Evolutionary conservation across 2,888 invertebrate genomes (phyloP).

Genomic region (Noctua pronuba): DNA sequence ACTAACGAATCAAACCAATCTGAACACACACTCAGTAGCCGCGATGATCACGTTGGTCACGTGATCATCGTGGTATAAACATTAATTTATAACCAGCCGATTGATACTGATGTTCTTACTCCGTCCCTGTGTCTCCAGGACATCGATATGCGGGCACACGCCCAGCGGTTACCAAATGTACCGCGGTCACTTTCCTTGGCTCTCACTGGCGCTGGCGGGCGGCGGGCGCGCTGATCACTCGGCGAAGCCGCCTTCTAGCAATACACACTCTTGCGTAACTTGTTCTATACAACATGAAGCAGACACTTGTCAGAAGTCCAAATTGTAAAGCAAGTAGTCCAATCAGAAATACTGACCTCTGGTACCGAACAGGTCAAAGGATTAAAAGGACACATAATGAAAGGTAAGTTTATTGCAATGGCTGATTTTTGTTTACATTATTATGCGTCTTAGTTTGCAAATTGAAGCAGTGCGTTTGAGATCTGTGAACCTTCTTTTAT

Average conservation of each 20-base stretch:
- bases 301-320: slow-evolving; percentile 36
- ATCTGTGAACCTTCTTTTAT: slow-evolving; percentile 25
- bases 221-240: slow-evolving; percentile 50
- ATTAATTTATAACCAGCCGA: not conserved
- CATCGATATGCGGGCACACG: slow-evolving; percentile 73
- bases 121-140: slow-evolving; percentile 71
- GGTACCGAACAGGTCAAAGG: not conserved
- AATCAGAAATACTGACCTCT: not conserved
- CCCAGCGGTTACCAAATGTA: slow-evolving; percentile 83
- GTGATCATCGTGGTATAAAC: not conserved
- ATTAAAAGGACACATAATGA: not conserved
- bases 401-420: not conserved
- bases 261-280: slow-evolving; percentile 61
- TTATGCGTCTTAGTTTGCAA: not conserved
- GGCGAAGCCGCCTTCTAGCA: slow-evolving; percentile 46
- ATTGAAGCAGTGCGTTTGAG: not conserved
- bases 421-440: not conserved
- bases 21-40: not conserved
- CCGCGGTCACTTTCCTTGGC: slow-evolving; percentile 85
- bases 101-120: slow-evolving; percentile 50
- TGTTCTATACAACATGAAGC: slow-evolving; percentile 10
- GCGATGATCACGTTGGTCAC: not conserved
- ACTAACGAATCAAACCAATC: not conserved
- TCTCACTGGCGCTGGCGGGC: slow-evolving; percentile 75
- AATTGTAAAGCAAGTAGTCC: not conserved